Evolutionary conservation across 1,140 invertebrate genomes (phyloP).

Genomic region (Cydia fagiglandana): DNA sequence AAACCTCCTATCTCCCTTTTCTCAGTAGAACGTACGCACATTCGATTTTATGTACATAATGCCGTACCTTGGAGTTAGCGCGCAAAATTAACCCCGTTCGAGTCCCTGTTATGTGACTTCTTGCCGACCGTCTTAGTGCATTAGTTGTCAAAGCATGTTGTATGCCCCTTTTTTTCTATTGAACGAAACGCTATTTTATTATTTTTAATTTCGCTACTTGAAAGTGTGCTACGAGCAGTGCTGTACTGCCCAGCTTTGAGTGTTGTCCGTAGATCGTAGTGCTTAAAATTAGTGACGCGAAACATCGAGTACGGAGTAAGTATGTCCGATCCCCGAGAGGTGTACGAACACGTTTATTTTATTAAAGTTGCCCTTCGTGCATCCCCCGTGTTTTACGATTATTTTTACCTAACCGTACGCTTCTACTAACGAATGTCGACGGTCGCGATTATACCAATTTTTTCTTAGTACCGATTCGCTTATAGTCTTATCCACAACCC

Average conservation of each 20-base stretch:
- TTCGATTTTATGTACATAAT: slow-evolving; percentile 37
- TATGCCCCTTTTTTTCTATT: slow-evolving; percentile 52
- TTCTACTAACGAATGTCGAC: slow-evolving; percentile 70
- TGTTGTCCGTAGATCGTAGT: slow-evolving; percentile 59
- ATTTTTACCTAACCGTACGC: slow-evolving; percentile 72
- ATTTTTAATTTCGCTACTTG: slow-evolving; percentile 49
- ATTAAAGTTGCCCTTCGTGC: slow-evolving; percentile 57
- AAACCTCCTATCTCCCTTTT: slow-evolving; percentile 64
- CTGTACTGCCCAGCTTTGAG: slow-evolving; percentile 64
- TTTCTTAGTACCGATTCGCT: slow-evolving; percentile 47
- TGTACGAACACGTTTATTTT: slow-evolving; percentile 50
- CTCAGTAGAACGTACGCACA: slow-evolving; percentile 47
- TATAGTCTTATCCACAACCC: slow-evolving; percentile 76
- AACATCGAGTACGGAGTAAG: slow-evolving; percentile 43
- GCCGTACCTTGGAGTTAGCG: slow-evolving; percentile 25
- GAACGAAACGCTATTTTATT: slow-evolving; percentile 48
- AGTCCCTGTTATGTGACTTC: not conserved
- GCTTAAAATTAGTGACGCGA: slow-evolving; percentile 45
- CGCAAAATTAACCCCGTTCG: slow-evolving; percentile 9
- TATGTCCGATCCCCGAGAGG: slow-evolving; percentile 53
- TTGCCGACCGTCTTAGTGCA: slow-evolving; percentile 37
- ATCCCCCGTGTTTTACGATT: slow-evolving; percentile 67
- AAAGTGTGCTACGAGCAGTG: slow-evolving; percentile 45
- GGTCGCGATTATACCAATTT: slow-evolving; percentile 51
- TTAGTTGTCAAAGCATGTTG: slow-evolving; percentile 60